Evolutionary conservation across 2,797 vertebrate genomes (phyloP).

Genomic region (Natrix natrix): DNA sequence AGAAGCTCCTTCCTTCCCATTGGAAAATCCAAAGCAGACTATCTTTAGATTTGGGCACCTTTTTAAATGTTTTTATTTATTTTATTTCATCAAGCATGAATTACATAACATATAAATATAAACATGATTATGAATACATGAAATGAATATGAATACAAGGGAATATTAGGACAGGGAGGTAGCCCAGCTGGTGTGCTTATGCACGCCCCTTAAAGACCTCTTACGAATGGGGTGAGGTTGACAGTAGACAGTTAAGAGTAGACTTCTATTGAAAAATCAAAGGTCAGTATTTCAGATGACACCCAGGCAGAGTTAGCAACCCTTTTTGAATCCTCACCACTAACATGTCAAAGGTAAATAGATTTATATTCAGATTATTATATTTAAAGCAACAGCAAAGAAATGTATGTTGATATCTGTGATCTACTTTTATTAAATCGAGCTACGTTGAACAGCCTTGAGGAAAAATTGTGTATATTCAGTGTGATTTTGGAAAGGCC

Average conservation of each 20-base stretch:
- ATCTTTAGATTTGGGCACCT: too few relatives aligned
- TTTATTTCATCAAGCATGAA: too few relatives aligned
- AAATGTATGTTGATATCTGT: not conserved
- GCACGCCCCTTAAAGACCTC: too few relatives aligned
- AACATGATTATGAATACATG: too few relatives aligned
- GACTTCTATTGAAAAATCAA: not conserved
- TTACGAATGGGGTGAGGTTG: too few relatives aligned
- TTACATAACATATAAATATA: too few relatives aligned
- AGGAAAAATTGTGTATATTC: not conserved
- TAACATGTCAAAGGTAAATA: not conserved
- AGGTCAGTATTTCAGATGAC: not conserved
- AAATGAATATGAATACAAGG: too few relatives aligned
- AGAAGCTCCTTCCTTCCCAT: not conserved
- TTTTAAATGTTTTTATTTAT: too few relatives aligned
- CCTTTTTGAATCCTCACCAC: not conserved
- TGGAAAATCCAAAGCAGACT: not conserved
- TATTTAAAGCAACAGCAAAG: not conserved
- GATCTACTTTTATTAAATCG: not conserved
- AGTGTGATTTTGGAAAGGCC: not conserved
- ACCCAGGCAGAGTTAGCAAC: not conserved
- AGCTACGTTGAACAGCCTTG: not conserved
- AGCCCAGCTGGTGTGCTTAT: too few relatives aligned
- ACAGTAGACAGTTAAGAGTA: too few relatives aligned
- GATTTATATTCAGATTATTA: not conserved
- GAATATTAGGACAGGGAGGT: too few relatives aligned